Conservation (phyloP, 1,140 invertebrate species). For the Drosophila sproati region DNA sequence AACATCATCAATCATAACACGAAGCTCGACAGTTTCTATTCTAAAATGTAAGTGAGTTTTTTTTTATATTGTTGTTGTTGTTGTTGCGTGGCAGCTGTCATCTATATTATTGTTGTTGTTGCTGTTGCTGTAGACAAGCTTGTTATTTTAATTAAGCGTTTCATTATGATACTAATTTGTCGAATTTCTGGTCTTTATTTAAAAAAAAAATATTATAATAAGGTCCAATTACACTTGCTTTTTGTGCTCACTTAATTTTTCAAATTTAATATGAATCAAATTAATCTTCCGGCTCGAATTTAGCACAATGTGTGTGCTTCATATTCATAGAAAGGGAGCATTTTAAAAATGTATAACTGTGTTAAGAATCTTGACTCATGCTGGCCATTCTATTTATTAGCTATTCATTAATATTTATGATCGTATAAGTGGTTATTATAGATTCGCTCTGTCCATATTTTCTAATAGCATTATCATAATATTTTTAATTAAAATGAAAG, state of each 20-base stretch:
- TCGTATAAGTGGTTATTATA: too few relatives aligned
- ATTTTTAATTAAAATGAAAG: too few relatives aligned
- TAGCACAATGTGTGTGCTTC: not conserved
- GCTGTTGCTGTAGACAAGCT: slow-evolving; percentile 43
- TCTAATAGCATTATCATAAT: too few relatives aligned
- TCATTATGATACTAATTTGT: slow-evolving; percentile 78
- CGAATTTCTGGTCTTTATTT: slow-evolving; percentile 44
- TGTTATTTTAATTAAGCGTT: slow-evolving; percentile 81
- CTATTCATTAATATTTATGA: too few relatives aligned
- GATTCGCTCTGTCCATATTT: too few relatives aligned
- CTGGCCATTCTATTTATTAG: too few relatives aligned
- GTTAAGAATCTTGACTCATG: too few relatives aligned
- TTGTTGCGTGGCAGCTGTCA: slow-evolving; percentile 72
- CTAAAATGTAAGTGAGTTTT: slow-evolving; percentile 43
- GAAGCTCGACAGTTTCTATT: slow-evolving; percentile 56
- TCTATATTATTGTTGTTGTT: slow-evolving; percentile 36
- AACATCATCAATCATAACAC: slow-evolving; percentile 64
- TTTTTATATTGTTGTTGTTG: slow-evolving; percentile 32
- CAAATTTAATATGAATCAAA: slow-evolving; percentile 24
- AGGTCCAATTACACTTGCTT: slow-evolving; percentile 34
- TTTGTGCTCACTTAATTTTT: slow-evolving; percentile 16
- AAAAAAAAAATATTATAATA: slow-evolving; percentile 20
- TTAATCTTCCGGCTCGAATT: slow-evolving; percentile 18
- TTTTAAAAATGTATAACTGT: too few relatives aligned
- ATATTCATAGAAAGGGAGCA: not conserved